phyloP scores from a whole-genome alignment of 2,113 vertebrate genomes.

The Pygathrix nemaeus region DNA sequence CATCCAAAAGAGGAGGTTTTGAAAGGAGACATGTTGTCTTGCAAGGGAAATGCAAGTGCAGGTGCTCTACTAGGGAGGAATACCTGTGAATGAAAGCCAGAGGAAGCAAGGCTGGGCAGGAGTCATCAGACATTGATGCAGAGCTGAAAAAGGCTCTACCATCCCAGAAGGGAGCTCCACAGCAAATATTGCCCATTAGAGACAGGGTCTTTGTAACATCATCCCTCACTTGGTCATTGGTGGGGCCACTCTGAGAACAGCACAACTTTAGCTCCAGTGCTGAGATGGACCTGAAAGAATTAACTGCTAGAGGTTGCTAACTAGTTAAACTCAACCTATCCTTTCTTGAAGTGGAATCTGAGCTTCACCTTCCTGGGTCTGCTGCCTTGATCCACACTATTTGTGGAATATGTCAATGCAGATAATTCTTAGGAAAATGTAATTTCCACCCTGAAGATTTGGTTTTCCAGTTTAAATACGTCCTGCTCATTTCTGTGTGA shows the following conservation, averaged over 20 bases:
- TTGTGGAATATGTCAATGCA: background rate
- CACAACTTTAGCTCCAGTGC: background rate
- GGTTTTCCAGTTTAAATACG: background rate
- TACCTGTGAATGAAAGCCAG: background rate
- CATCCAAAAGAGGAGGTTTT: background rate
- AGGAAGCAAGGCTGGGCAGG: background rate
- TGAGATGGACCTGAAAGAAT: background rate
- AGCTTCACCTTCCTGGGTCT: accelerated
- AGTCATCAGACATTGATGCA: background rate
- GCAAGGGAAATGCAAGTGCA: background rate
- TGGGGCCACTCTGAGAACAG: background rate
- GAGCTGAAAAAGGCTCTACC: background rate
- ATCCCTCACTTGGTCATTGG: background rate
- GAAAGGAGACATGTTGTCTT: background rate
- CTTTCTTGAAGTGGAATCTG: background rate
- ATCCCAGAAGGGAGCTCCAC: background rate
- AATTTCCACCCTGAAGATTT: background rate
- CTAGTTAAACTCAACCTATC: background rate
- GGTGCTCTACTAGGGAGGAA: background rate
- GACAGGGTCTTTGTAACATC: accelerated
- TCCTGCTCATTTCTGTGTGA: background rate
- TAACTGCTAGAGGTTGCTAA: too few species aligned
- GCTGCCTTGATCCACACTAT: background rate
- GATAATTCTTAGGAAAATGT: background rate
- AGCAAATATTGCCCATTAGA: too few species aligned